A percentile compares a stretch with the other conserved stretches of the same genome.
Evolutionary conservation across 1,140 invertebrate species (phyloP).

Genomic region (Luehdorfia chinensis): DNA sequence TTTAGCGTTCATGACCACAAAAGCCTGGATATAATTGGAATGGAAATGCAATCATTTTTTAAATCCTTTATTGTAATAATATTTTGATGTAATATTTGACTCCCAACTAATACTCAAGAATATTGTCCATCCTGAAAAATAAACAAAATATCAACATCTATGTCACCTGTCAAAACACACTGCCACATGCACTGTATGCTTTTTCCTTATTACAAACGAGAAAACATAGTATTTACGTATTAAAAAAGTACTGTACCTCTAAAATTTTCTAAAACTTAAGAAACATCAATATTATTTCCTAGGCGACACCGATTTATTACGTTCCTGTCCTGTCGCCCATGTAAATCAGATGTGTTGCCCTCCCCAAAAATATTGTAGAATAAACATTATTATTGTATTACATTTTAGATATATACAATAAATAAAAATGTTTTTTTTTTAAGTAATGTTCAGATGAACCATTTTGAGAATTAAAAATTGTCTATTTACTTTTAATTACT

Average conservation of each 20-base stretch:
- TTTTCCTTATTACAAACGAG: constrained; percentile 5
- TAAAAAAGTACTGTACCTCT: constrained; percentile 34
- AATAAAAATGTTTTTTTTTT: too few relatives aligned
- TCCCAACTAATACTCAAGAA: constrained; percentile 27
- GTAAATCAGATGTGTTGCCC: constrained; percentile 33
- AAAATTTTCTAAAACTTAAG: constrained; percentile 34
- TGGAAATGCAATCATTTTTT: constrained; percentile 46
- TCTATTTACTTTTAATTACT: too few relatives aligned
- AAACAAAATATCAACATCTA: constrained; percentile 64
- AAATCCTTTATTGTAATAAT: constrained; percentile 17
- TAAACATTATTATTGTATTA: too few relatives aligned
- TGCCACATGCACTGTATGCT: constrained; percentile 61
- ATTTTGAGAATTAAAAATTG: too few relatives aligned
- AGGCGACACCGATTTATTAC: constrained; percentile 74
- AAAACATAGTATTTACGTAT: background rate
- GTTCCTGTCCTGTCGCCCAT: constrained; percentile 49
- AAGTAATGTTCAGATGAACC: too few relatives aligned
- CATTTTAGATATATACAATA: too few relatives aligned
- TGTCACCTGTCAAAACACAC: constrained; percentile 73
- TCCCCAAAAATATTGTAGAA: constrained; percentile 18
- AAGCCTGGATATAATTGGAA: constrained; percentile 20
- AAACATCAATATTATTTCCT: constrained; percentile 74
- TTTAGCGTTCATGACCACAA: constrained; percentile 64
- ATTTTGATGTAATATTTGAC: constrained; percentile 22
- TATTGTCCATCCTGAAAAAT: constrained; percentile 62